Percentiles rank a stretch among this genome's conserved stretches.
Conservation (phyloP, 2,888 invertebrate species). For the Lamproptera curius region DNA sequence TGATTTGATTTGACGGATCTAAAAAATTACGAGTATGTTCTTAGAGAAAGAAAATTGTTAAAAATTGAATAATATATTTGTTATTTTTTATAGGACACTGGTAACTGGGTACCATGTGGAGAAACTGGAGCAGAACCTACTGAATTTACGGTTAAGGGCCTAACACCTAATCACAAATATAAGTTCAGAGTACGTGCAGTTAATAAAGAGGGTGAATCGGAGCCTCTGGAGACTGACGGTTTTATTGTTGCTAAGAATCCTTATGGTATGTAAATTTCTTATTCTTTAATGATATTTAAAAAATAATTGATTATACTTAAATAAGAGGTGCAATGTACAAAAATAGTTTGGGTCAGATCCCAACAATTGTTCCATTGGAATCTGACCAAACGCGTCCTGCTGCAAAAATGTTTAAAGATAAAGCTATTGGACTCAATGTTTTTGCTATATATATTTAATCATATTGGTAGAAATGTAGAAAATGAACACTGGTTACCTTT, state of each 20-base stretch:
- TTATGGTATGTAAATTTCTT: constrained; percentile 92
- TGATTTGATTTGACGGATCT: too few relatives aligned
- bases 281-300: too few relatives aligned
- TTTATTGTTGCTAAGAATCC: constrained; percentile 96
- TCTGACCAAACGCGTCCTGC: too few relatives aligned
- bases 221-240: constrained; percentile 93
- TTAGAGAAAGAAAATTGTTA: neutral
- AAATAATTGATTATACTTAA: too few relatives aligned
- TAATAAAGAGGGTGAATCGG: constrained; percentile 98
- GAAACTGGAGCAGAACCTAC: constrained; percentile 91
- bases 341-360: too few relatives aligned
- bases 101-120: constrained; percentile 97
- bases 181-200: constrained; percentile 98
- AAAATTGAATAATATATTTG: neutral
- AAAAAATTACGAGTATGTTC: too few relatives aligned
- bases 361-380: too few relatives aligned
- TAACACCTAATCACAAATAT: constrained; percentile 97
- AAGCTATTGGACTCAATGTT: too few relatives aligned
- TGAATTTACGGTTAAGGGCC: constrained; percentile 90
- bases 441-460: too few relatives aligned
- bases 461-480: too few relatives aligned
- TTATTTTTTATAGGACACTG: constrained; percentile 82
- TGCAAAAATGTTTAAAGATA: neutral
- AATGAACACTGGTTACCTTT: too few relatives aligned
- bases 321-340: too few relatives aligned